phyloP scores from a whole-genome alignment of 2,113 vertebrate genomes.

The Mus pahari region DNA sequence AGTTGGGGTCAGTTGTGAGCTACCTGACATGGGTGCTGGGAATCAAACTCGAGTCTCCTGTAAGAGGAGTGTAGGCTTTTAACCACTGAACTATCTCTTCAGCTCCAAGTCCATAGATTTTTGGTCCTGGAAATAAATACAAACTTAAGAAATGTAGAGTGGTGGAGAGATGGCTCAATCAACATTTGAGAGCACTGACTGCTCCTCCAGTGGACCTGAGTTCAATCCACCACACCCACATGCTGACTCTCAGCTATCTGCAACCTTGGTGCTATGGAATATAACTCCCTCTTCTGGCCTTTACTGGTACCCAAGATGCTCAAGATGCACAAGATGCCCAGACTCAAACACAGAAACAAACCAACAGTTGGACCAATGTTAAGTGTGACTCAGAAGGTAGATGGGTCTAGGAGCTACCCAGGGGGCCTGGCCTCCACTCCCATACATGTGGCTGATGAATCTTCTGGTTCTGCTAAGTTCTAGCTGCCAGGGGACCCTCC shows the following conservation, averaged over 20 bases:
- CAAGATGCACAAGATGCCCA: background rate
- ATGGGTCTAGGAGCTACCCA: background rate
- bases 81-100: background rate
- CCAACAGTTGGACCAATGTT: background rate
- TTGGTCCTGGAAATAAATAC: background rate
- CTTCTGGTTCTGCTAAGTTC: background rate
- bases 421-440: background rate
- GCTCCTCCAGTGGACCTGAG: background rate
- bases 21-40: background rate
- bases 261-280: background rate
- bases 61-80: background rate
- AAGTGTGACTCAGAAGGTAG: background rate
- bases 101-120: background rate
- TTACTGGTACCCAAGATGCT: background rate
- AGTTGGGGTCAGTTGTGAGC: background rate
- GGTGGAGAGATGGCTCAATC: background rate
- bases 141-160: background rate
- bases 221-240: background rate
- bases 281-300: background rate
- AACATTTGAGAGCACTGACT: background rate
- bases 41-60: background rate
- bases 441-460: background rate
- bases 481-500: background rate
- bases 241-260: background rate
- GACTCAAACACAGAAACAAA: background rate